phyloP scores from a whole-genome alignment of 2,888 invertebrate species.

The Neoaliturus tenellus region DNA sequence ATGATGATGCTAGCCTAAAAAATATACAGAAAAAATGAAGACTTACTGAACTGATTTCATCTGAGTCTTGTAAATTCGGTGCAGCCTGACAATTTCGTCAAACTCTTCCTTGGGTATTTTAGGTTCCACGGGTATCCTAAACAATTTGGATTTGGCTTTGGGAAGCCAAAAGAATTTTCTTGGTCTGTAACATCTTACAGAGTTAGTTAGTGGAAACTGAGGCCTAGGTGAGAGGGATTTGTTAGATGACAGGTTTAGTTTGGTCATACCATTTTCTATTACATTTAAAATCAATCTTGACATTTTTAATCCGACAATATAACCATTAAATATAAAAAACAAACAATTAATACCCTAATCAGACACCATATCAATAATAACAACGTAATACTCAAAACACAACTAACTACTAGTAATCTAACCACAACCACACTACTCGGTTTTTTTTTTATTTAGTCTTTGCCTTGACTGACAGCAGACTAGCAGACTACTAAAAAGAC shows the following conservation, averaged over 20 bases:
- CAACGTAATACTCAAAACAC: no score
- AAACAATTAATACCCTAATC: no score
- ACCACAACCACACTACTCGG: no score
- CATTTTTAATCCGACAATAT: not conserved
- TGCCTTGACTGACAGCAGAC: no score
- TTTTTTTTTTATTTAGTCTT: no score
- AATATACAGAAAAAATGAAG: not conserved
- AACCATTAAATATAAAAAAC: no score
- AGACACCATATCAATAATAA: no score
- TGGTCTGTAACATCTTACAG: slow-evolving; percentile 40
- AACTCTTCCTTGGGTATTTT: slow-evolving; percentile 78
- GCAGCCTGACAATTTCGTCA: slow-evolving; percentile 79
- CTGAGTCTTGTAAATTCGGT: slow-evolving; percentile 81
- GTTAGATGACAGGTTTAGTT: not conserved
- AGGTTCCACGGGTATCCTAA: slow-evolving; percentile 80
- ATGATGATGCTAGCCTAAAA: no score
- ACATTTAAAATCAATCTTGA: not conserved
- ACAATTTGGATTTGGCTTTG: slow-evolving; percentile 87
- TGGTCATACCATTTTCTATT: not conserved
- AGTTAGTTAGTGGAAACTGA: not conserved
- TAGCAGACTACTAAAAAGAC: no score
- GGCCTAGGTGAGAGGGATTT: not conserved
- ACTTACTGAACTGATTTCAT: slow-evolving; percentile 75
- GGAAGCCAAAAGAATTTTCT: slow-evolving; percentile 90
- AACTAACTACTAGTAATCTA: no score